Base-by-base conservation (phyloP, 2,113 vertebrate species). In the Rousettus leschenaultii region DNA sequence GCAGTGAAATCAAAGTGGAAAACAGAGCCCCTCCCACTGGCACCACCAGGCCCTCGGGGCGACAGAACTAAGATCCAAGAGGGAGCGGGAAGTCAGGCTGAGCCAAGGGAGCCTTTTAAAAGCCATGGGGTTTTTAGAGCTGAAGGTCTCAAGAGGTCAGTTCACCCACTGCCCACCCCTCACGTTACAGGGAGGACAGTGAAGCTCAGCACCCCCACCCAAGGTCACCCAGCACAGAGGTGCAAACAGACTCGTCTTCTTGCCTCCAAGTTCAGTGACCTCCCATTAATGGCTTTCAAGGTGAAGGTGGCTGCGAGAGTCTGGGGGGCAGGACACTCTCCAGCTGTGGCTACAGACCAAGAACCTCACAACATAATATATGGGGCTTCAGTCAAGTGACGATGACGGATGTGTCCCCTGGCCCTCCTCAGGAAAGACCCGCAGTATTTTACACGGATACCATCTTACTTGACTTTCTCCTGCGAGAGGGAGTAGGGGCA, bases 351-450 rank as follows among this genome's bases (percentile, higher is more conserved):
- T 59, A 18, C 3, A 16, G 53, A 75, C 45, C 59, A 22, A 48
- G 40, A 71, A 48, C 33, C 75, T 71, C 83, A 51, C 40, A 9
- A 35, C 11, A 30, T 33, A 30, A 86, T 3, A 70, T 4, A 48
- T 0, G 0, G 45, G 2, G 4, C 33, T 94, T 53, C 35, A 5
- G 30, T 15, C 53, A 18, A 82, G 74, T 3, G 9, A 82, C 0
- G 26, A 43, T 74, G 87, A 86, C 1, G 19, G n/a, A 80, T 51
- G 33, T 43, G 45, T 77, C 55, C 93, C 68, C 43, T 21, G 61
- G 28, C 16, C 70, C 68, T 83, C 71, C 65, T 86, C 45, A 92
- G 84, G 70, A 96, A 77, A 84, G 75, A 92, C 74, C 65, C 19
- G 0, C n/a, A 18, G 30, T 5, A 21, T 40, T 77, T 84, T 55